Evolutionary conservation across 92 coral and sea anemone species (phyloP), one percentile per base, ranked within the genome.

Genomic region (Epizoanthus rinbou): DNA sequence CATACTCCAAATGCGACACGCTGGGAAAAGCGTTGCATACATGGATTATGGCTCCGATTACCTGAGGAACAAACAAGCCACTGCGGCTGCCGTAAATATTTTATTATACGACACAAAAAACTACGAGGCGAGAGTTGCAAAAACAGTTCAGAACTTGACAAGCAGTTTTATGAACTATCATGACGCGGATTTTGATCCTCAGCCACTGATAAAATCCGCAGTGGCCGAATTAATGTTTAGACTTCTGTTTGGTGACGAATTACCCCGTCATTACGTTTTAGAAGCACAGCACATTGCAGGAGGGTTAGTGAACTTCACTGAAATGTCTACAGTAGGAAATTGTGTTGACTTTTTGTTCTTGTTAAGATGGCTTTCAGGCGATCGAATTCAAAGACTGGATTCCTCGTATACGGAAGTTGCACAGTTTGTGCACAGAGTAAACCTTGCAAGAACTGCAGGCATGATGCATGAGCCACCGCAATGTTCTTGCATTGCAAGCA

Each of bases 1-100:
- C 23, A 81, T 85, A 41, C 76, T 75, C 69, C 87, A 76, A 15
- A 66, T 87, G 89, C 56, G 59, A 5, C 43, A 25, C 19, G 62
- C 45, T 14, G 64, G 19, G 13, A 74, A 57, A 18, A 56, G 87
- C 16, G 62, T 86, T 3, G 87, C 87, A 78, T 33, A 71, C 69
- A 74, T 21, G 37, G 89, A 81, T 16, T 76, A 66, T 57, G 54
- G 80, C 63, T 65, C 73, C 7, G 83, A 78, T 3, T 89, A 72
- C 76, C 64, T 76, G 56, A 75, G 75, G 22, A 47, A 72, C 67
- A 89, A 89, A 24, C 80, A 86, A 76, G 84, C 85, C 57, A 88
- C 81, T 6, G 79, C 71, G 2, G 82, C 82, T 47, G 82, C 82
- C 28, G 22, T 78, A 31, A 78, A 78, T 47, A 78, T 78, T 62